Conservation (phyloP, 2,113 vertebrate genomes). For the Cyprinodon brontotheroides region DNA sequence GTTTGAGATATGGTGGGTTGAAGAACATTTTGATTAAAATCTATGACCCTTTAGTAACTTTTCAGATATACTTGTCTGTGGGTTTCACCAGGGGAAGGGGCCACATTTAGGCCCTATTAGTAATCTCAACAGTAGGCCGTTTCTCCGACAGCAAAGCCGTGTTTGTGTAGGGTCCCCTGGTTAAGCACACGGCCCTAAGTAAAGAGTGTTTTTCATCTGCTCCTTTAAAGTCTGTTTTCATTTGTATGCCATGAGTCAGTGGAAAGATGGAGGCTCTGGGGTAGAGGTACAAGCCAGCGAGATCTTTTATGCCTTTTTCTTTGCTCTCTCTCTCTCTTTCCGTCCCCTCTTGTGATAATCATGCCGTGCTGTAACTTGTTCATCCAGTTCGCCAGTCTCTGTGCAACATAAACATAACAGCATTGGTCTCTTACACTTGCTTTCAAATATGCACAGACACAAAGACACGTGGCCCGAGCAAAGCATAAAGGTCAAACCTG, state of each 20-base stretch:
- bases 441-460: background rate
- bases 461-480: background rate
- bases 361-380: conserved; percentile 68
- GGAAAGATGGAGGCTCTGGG: conserved; percentile 54
- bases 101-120: conserved; percentile 35
- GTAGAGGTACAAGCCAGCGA: conserved; percentile 56
- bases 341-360: conserved; percentile 60
- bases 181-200: conserved; percentile 60
- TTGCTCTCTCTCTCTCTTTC: conserved; percentile 7
- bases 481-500: conserved; percentile 31
- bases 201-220: conserved; percentile 63
- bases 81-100: conserved; percentile 9
- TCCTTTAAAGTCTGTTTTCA: conserved; percentile 70
- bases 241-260: conserved; percentile 69
- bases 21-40: no score
- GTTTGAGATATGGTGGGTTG: background rate
- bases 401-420: conserved; percentile 55
- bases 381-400: conserved; percentile 54
- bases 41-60: no score
- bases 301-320: conserved; percentile 53
- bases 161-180: conserved; percentile 54
- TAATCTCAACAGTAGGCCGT: conserved; percentile 48
- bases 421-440: background rate
- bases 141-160: conserved; percentile 44
- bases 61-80: background rate